Evolutionary conservation across 2,888 invertebrate genomes (phyloP), one percentile per base, ranked within the genome.

Genomic region (Polyommatus iphigenia): DNA sequence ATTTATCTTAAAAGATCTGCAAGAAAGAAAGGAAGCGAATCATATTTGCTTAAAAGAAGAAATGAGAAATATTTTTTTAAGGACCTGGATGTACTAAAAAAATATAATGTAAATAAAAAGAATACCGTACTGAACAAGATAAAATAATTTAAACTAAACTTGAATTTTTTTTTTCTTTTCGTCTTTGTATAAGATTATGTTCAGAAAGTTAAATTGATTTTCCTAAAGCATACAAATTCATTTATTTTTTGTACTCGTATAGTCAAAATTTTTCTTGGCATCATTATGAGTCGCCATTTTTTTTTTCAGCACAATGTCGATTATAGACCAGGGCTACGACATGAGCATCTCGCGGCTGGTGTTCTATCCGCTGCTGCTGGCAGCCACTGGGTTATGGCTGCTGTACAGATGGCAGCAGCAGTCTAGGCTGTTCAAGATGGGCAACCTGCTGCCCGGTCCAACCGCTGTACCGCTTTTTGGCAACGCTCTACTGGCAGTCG

Each of bases 371-470:
- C 84, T 94, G 3, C 81, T 92, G 0, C 79, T 90, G 0, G 77
- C 90, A 0, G 87, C 87, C 2, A 85, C 90, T 1, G 83, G 83
- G 7, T 84, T 93, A 10, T 88, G 90, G 86, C 78, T 91, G 3
- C 80, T 91, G 1, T 87, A 94, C 83, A 89, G 92, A 88, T 94
- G 94, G 93, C 94, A 94, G 80, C 91, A 91, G 78, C 93, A 92
- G 78, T 90, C 92, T 0, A 89, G 90, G 41, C 83, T 96, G 83
- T 88, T 94, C 79, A 95, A 95, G 83, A 85, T 97, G 79, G 96
- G 96, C 0, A 95, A 95, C 75, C 96, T 95, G 83, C 87, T 97
- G 32, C 97, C 97, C 0, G 96, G 97, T 77, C 97, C 97, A 0
- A 82, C 89, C 1, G 91, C 95, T 0, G 80, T 95, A 20, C 97